Base-by-base conservation (phyloP, 2,113 vertebrate genomes). In the Scatophagus argus region DNA sequence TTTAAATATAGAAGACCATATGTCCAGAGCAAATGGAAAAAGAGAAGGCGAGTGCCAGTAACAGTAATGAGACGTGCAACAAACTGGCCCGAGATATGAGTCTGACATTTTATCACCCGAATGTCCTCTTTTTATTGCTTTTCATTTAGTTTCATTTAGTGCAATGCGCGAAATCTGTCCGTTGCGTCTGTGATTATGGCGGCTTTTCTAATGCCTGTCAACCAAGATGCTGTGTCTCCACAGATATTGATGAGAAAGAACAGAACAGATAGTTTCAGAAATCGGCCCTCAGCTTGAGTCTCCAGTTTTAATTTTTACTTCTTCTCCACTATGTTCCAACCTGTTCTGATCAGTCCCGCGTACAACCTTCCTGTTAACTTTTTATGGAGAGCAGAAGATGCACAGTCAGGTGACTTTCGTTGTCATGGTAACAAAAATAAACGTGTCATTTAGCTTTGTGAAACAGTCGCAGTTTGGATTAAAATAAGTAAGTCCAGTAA, bases 1-100 rank as follows among this genome's bases (percentile, higher is more conserved):
- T 78, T 80, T 88, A 79, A 83, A 86, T 81, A 77, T 70, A 74
- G 77, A 86, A 55, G 67, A 79, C 61, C 73, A 72, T 66, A 86
- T 78, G 78, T 86, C 63, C 58, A 49, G 59, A 68, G 75, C 62
- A 74, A 86, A 84, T 60, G 59, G 44, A 67, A 56, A 62, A 34
- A 66, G 6, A 60, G 43, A 31, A 2, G 77, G 44, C 9, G 17
- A 1, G 46, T 34, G 49, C 75, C 72, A 52, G 66, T 3, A 43
- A 60, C 43, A 59, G 60, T 36, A 65, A 77, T 63, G 58, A 74
- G 79, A 79, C 11, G 11, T 44, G 54, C 31, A 14, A 62, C 54
- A 80, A 59, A 82, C 71, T 44, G 41, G 59, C 34, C 31, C 14
- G 61, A 69, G 64, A 59, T 72, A 43, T 32, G 21, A 14, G n/a